Evolutionary conservation across 1,140 invertebrate species (phyloP), one percentile per base, ranked within the genome.

Genomic region (Limonius californicus): DNA sequence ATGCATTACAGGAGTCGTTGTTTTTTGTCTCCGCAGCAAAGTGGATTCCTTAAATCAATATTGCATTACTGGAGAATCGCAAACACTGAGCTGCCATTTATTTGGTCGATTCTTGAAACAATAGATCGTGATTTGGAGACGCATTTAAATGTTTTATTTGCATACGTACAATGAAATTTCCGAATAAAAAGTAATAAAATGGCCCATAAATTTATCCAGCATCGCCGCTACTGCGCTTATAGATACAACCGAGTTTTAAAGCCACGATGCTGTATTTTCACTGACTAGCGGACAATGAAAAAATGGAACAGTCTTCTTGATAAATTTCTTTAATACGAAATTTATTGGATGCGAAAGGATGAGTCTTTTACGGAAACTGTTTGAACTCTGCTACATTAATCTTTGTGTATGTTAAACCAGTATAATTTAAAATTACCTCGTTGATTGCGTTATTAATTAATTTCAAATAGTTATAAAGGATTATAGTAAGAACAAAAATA

Each of bases 31-130:
- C 61, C 53, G 56, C 54, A 64, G 54, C 56, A 39, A 62, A 63
- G 66, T 62, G 68, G 65, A 72, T 72, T 70, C 70, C 68, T 72
- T 70, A 66, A 70, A 72, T 72, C 70, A 72, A 72, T 72, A 72
- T 72, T 72, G 68, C 68, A 72, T 72, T 72, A 69, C 70, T 32
- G 54, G 19, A 57, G 54, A 59, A 66, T 62, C 59, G 45, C 23
- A 57, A 63, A 56, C 35, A 47, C 65, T 35, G 53, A 64, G 53
- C 57, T 65, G 45, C 39, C 45, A 32, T 55, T 55, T 55, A 30
- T 55, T 55, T 55, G 27, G 27, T 27, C 23, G 55, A 39, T 60
- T 70, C 65, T 69, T 66, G 66, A 70, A 70, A 70, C 70, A 72
- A 72, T 70, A 70, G 70, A 67, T 70, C 59, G 63, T 66, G 67